A percentile compares a stretch with the other conserved stretches of the same genome.
phyloP scores from a whole-genome alignment of 1,140 invertebrate species.

The Maconellicoccus hirsutus region DNA sequence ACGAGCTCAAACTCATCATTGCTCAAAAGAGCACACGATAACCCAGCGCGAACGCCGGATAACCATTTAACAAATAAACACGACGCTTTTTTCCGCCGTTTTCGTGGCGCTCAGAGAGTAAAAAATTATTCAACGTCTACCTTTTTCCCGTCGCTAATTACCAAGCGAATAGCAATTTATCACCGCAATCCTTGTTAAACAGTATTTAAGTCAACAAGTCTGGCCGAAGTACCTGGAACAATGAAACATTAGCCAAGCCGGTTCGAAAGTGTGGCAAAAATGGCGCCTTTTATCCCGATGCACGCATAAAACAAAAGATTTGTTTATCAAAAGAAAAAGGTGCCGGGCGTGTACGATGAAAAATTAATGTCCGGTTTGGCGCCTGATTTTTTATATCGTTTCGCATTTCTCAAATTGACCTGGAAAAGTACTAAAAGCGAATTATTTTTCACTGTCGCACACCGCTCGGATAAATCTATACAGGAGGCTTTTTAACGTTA shows the following conservation, averaged over 20 bases:
- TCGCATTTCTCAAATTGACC: conserved; percentile 3
- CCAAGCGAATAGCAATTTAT: not conserved
- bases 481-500: no score
- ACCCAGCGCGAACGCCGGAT: no score
- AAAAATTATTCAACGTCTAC: not conserved
- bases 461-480: not conserved
- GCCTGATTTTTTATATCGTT: conserved; percentile 4
- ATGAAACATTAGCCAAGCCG: not conserved
- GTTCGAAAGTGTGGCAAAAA: not conserved
- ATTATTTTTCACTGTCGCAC: not conserved
- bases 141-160: not conserved
- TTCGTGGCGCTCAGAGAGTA: not conserved
- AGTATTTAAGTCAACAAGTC: not conserved
- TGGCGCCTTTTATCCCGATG: not conserved
- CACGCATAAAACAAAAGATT: not conserved
- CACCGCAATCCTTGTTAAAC: not conserved
- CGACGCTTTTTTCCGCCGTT: no score
- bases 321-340: not conserved
- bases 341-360: not conserved
- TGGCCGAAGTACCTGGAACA: not conserved
- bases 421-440: not conserved
- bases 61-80: no score
- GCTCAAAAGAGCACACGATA: no score
- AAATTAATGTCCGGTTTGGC: conserved; percentile 7
- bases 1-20: no score